These are phyloP conservation scores for Cinara cedri DNA, from an alignment of 2,888 invertebrate species.

Conservation along the genomic window DNA sequence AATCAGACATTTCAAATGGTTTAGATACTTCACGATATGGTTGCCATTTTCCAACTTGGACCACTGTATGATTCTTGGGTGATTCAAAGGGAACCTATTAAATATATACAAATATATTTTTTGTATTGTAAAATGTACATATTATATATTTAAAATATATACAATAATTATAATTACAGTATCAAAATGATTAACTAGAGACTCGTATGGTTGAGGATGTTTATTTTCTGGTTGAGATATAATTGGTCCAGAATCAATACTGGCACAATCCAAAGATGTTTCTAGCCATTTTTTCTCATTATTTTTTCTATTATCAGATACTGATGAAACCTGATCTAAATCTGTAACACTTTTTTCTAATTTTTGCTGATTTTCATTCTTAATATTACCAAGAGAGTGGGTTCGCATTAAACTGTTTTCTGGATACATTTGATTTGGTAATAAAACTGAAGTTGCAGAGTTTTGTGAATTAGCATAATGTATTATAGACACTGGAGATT, in stretches of 20 bases:
- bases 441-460: slow-evolving; percentile 59
- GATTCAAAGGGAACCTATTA: slow-evolving; percentile 70
- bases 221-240: slow-evolving; percentile 12
- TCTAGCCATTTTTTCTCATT: slow-evolving; percentile 74
- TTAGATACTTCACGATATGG: slow-evolving; percentile 93
- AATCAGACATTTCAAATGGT: slow-evolving; percentile 97
- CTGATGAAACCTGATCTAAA: slow-evolving; percentile 31
- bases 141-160: neutral
- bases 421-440: slow-evolving; percentile 63
- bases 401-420: slow-evolving; percentile 66
- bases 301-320: slow-evolving; percentile 60
- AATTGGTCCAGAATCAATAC: slow-evolving; percentile 22
- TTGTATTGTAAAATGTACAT: neutral
- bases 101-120: neutral
- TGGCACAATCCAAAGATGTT: slow-evolving; percentile 70
- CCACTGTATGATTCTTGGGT: slow-evolving; percentile 82
- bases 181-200: slow-evolving; percentile 32
- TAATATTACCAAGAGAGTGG: slow-evolving; percentile 69
- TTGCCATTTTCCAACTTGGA: slow-evolving; percentile 87
- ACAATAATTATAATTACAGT: slow-evolving; percentile 33
- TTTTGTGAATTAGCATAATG: slow-evolving; percentile 16
- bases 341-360: slow-evolving; percentile 40
- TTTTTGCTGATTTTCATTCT: slow-evolving; percentile 49
- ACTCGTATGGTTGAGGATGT: slow-evolving; percentile 2
- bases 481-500: neutral